phyloP scores from a whole-genome alignment of 2,113 vertebrate species.

The Neoarius graeffei region DNA sequence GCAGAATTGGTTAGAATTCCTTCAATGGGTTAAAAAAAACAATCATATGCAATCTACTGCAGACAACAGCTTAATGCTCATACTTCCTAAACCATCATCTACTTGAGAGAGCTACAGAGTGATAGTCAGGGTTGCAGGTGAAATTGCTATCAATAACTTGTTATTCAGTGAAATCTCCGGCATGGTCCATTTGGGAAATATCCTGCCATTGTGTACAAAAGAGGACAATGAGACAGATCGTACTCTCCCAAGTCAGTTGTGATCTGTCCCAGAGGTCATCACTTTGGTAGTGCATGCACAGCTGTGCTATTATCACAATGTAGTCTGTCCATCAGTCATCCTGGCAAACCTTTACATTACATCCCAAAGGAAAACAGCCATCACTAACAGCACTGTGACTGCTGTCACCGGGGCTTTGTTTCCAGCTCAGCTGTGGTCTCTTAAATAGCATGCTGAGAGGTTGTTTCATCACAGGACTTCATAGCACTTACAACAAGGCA shows the following conservation, averaged over 20 bases:
- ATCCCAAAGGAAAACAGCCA: slow-evolving; percentile 49
- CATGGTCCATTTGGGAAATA: slow-evolving; percentile 16
- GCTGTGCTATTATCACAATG: slow-evolving; percentile 38
- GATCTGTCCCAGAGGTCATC: slow-evolving; percentile 35
- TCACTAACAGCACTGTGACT: slow-evolving; percentile 54
- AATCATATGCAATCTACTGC: not conserved
- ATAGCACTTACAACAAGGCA: not conserved
- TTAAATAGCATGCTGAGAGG: not conserved
- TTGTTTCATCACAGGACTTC: slow-evolving; percentile 10
- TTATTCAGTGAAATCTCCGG: not conserved
- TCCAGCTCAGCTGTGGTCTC: not conserved
- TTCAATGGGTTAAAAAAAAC: not conserved
- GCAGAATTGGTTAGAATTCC: not conserved
- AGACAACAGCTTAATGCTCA: not conserved
- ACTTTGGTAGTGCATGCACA: slow-evolving; percentile 32
- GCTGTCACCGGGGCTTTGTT: slow-evolving; percentile 45
- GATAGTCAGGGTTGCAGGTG: not conserved
- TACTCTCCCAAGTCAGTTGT: not conserved
- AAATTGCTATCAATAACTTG: slow-evolving; percentile 22
- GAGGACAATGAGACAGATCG: slow-evolving; percentile 22
- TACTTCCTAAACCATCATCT: not conserved
- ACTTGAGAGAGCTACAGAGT: not conserved
- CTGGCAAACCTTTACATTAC: slow-evolving; percentile 51
- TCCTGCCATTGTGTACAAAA: not conserved
- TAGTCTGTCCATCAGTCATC: slow-evolving; percentile 34